These are phyloP conservation scores for Agrochola circellaris DNA, from an alignment of 2,888 invertebrate species.

Conservation along the genomic window DNA sequence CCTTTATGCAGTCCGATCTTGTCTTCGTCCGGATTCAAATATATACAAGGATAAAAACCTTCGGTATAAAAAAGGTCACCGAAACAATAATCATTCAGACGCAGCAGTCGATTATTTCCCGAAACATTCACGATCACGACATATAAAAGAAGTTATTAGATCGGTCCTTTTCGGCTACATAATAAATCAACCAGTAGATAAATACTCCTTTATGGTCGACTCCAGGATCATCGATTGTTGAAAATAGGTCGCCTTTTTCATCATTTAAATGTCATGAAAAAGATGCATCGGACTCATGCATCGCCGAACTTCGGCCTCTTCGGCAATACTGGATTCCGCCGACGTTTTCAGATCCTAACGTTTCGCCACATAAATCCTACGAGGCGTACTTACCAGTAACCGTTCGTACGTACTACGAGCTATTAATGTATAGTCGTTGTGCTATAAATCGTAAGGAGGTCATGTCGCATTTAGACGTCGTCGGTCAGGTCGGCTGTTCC, in stretches of 20 bases:
- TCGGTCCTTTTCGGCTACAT: background rate
- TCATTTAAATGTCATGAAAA: background rate
- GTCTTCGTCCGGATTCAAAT: background rate
- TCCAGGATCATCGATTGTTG: background rate
- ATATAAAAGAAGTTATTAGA: background rate
- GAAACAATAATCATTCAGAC: too few relatives aligned
- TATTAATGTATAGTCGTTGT: constrained; percentile 38
- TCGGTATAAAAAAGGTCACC: background rate
- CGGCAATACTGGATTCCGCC: background rate
- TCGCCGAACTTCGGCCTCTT: background rate
- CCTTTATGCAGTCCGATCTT: background rate
- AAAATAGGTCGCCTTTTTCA: background rate
- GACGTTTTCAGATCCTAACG: background rate
- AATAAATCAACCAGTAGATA: background rate
- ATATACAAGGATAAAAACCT: background rate
- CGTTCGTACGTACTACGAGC: constrained; percentile 2
- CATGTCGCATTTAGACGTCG: constrained; percentile 53
- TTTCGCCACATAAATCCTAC: background rate
- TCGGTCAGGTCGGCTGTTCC: constrained; percentile 49
- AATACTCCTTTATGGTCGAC: background rate
- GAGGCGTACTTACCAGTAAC: constrained; percentile 4
- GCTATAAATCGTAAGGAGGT: constrained; percentile 60
- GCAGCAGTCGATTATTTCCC: too few relatives aligned
- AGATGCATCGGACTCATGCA: too few relatives aligned
- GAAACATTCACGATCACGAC: too few relatives aligned